phyloP scores from a whole-genome alignment of 2,888 invertebrate genomes.

The Strigamia crassipes region DNA sequence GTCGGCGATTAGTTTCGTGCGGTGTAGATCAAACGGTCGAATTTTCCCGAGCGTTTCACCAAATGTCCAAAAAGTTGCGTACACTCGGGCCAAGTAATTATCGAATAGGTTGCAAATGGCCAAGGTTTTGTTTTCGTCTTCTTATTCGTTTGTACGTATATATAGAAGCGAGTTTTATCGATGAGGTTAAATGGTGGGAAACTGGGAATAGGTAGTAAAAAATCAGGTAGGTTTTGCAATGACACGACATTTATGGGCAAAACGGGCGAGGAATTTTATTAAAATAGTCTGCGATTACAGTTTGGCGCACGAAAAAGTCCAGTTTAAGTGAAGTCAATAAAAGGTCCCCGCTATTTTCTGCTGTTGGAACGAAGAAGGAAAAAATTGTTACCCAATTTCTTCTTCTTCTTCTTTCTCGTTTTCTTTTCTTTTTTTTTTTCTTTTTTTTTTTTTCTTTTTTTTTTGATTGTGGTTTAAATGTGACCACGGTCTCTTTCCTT shows the following conservation, averaged over 20 bases:
- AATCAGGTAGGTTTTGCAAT: background rate
- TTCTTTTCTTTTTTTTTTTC: background rate
- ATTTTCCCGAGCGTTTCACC: too few species aligned
- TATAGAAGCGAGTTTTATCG: background rate
- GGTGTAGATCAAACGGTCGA: too few species aligned
- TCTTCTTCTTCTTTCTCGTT: background rate
- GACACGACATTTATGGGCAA: background rate
- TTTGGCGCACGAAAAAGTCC: background rate
- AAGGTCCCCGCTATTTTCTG: background rate
- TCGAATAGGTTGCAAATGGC: too few species aligned
- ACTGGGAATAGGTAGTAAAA: background rate
- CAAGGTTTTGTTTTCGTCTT: too few species aligned
- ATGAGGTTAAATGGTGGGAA: background rate
- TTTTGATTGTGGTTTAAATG: constrained; percentile 5
- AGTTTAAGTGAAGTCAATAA: constrained; percentile 18
- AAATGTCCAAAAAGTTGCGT: too few species aligned
- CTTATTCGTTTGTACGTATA: too few species aligned
- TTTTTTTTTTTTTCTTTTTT: background rate
- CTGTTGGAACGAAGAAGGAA: background rate
- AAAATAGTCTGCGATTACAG: constrained; percentile 8
- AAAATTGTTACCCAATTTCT: background rate
- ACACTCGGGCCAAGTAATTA: too few species aligned
- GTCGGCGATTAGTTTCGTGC: too few species aligned
- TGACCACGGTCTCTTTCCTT: constrained; percentile 10
- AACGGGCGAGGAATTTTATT: background rate